Evolutionary conservation across 2,888 invertebrate species (phyloP), one percentile per base, ranked within the genome.

Genomic region (Pilophorus perplexus): DNA sequence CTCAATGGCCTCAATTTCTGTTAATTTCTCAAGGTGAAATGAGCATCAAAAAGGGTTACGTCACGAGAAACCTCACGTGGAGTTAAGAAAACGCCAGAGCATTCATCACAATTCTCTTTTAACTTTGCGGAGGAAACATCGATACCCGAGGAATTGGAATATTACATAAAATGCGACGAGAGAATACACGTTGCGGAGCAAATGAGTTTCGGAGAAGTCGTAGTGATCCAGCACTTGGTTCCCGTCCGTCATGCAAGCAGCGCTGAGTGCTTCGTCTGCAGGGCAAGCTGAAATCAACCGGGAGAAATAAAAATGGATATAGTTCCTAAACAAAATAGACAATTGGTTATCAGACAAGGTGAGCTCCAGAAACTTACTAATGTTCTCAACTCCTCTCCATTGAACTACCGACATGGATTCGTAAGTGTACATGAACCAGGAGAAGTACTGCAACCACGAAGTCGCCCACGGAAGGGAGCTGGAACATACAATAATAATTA

Each of bases 361-460:
- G 16, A 40, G 40, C 3, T 14, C n/a, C 4, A 18, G n/a, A 20
- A 4, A 55, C 40, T 83, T 79, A 89, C 88, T 83, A 71, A 88
- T 88, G 75, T 88, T 87, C 64, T 82, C 80, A 1, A 90, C 81
- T 10, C 85, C 86, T 59, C 84, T 81, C 93, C 91, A 92, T 74
- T 92, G 92, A 12, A 89, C 78, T 71, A 90, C 87, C 55, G 86
- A 86, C 79, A 92, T 82, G 0, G 89, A 87, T 79, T 92, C 92
- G 72, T 89, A 90, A 10, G 90, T 88, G 77, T 92, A 90, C 82
- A 90, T 85, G 74, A 92, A 79, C 92, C 92, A 93, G 0, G 91
- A 92, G 3, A 91, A 74, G 74, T 89, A 86, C 71, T 88, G 85
- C 1, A 88, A 82, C 90, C 91, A 93, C 16, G 88, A 72, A 90